Conservation (phyloP, 2,113 vertebrate species). For the Eidolon helvum region DNA sequence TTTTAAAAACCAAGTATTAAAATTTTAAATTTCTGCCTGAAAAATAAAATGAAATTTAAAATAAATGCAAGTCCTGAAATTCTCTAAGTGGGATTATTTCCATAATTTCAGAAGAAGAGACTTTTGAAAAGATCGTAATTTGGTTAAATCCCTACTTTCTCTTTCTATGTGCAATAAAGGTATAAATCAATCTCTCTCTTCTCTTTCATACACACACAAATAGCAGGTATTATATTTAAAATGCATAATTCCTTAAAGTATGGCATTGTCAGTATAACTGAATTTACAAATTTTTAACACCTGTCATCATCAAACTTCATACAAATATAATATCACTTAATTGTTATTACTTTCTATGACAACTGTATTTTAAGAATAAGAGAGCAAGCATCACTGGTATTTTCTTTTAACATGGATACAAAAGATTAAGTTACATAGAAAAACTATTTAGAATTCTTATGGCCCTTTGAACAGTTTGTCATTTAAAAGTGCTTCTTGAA, state of each 20-base stretch:
- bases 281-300: conserved; percentile 42
- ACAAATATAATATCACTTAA: conserved; percentile 34
- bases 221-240: not conserved
- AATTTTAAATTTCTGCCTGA: conserved; percentile 46
- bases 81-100: not conserved
- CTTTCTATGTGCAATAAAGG: not conserved
- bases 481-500: conserved; percentile 61
- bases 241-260: not conserved
- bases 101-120: not conserved
- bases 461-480: conserved; percentile 50
- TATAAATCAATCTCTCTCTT: not conserved
- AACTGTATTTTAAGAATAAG: conserved; percentile 36
- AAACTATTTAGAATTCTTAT: conserved; percentile 16
- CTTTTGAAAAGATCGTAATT: not conserved
- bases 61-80: not conserved
- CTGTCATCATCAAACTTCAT: not conserved
- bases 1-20: conserved; percentile 57
- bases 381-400: not conserved
- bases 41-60: conserved; percentile 48
- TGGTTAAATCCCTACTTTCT: not conserved
- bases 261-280: not conserved
- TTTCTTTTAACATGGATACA: not conserved
- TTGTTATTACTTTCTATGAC: conserved; percentile 21
- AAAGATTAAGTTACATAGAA: conserved; percentile 72
- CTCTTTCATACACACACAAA: not conserved